phyloP scores from a whole-genome alignment of 2,888 invertebrate genomes.

The Cryptus armator region DNA sequence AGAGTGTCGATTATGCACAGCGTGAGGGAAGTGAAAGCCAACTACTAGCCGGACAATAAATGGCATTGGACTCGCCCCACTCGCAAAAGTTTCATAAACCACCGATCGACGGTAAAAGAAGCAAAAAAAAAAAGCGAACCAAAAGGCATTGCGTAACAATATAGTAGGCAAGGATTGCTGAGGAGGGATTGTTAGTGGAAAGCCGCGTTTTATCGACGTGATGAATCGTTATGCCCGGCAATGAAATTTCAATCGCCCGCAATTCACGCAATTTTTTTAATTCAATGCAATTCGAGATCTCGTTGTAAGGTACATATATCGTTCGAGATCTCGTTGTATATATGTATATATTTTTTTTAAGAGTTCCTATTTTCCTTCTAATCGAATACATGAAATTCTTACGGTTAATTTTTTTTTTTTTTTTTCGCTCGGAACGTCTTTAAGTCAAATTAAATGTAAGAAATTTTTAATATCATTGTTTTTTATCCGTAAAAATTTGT shows the following conservation, averaged over 20 bases:
- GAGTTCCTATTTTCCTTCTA: no score
- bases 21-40: conserved; percentile 81
- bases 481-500: no score
- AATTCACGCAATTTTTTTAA: conserved; percentile 8
- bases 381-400: no score
- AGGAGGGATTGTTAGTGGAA: conserved; percentile 30
- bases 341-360: no score
- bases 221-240: conserved; percentile 27
- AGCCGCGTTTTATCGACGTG: neutral
- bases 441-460: no score
- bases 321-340: neutral
- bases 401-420: no score
- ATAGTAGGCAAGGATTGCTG: conserved; percentile 1
- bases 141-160: conserved; percentile 64
- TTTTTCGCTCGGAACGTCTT: no score
- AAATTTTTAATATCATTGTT: no score
- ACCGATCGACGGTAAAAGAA: conserved; percentile 61
- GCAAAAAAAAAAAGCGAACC: conserved; percentile 44
- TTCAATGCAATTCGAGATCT: neutral
- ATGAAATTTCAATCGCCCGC: conserved; percentile 28
- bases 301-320: no score
- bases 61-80: conserved; percentile 74
- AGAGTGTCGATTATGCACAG: conserved; percentile 38
- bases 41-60: conserved; percentile 77
- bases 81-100: conserved; percentile 68